Evolutionary conservation across 2,888 invertebrate species (phyloP).

Genomic region (Magallana nippona): DNA sequence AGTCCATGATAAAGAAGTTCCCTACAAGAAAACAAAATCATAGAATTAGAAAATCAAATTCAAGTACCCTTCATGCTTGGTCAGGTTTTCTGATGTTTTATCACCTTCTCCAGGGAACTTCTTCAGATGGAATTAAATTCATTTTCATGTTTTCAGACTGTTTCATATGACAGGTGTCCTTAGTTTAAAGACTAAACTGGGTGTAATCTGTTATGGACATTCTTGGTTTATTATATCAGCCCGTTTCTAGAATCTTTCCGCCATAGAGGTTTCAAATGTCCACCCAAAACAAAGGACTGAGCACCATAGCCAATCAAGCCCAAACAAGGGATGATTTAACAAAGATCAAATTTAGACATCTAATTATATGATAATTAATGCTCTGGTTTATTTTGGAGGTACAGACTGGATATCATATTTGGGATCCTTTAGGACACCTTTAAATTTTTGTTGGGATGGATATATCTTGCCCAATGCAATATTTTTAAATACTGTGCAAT

Average conservation of each 20-base stretch:
- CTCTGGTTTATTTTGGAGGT: background rate
- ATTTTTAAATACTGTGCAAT: too few relatives aligned
- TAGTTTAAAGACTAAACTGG: background rate
- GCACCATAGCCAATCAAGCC: background rate
- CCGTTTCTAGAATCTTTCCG: background rate
- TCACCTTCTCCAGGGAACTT: conserved; percentile 1
- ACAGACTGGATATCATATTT: background rate
- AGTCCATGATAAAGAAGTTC: conserved; percentile 76
- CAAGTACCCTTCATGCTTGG: too few relatives aligned
- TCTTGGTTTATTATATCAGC: background rate
- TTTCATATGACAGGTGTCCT: background rate
- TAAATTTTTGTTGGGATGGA: background rate
- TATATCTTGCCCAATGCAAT: too few relatives aligned
- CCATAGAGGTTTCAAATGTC: conserved; percentile 10
- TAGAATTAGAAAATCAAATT: background rate
- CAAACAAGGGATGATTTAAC: background rate
- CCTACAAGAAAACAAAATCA: conserved; percentile 62
- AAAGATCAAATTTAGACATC: conserved; percentile 21
- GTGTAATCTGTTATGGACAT: background rate
- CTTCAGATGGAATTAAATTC: background rate
- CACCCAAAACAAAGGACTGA: background rate
- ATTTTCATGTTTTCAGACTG: background rate
- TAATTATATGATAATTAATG: background rate
- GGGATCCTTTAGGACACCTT: background rate
- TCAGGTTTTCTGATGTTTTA: too few relatives aligned